Percentiles rank a stretch among this genome's conserved stretches.
These are phyloP conservation scores for Odontothrips loti DNA, from an alignment of 2,888 invertebrate genomes.

Conservation along the genomic window DNA sequence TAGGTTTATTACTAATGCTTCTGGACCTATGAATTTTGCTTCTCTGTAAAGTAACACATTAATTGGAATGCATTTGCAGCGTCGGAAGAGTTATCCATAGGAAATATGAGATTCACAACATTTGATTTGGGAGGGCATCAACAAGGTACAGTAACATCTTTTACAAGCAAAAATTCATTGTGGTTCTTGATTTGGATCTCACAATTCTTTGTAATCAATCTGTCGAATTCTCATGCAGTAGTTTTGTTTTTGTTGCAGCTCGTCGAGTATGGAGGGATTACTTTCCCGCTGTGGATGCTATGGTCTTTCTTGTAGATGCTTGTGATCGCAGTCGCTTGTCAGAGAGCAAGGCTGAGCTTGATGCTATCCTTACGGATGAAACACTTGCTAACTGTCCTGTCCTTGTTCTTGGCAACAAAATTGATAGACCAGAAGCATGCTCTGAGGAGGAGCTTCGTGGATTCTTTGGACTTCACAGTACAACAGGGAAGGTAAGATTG, in stretches of 20 bases:
- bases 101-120: conserved; percentile 30
- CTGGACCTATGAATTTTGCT: background rate
- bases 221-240: background rate
- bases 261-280: conserved; percentile 30
- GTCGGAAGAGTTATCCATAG: conserved; percentile 31
- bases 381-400: conserved; percentile 29
- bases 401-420: conserved; percentile 31
- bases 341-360: conserved; percentile 30
- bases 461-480: conserved; percentile 16
- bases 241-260: background rate
- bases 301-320: conserved; percentile 30
- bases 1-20: conserved; percentile 40
- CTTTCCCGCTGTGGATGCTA: conserved; percentile 31
- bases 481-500: conserved; percentile 28
- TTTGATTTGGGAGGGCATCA: conserved; percentile 31
- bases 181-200: background rate
- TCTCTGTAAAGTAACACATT: background rate
- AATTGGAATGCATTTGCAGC: background rate
- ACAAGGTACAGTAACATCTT: background rate
- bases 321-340: conserved; percentile 27
- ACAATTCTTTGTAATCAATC: background rate
- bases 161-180: background rate
- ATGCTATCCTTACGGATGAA: conserved; percentile 28
- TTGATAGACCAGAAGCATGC: conserved; percentile 26
- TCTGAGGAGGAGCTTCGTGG: conserved; percentile 29